A percentile compares a stretch with the other conserved stretches of the same genome.
These are phyloP conservation scores for Kuschelorhynchus macadamiae DNA, from an alignment of 2,888 invertebrate species.

Conservation along the genomic window DNA sequence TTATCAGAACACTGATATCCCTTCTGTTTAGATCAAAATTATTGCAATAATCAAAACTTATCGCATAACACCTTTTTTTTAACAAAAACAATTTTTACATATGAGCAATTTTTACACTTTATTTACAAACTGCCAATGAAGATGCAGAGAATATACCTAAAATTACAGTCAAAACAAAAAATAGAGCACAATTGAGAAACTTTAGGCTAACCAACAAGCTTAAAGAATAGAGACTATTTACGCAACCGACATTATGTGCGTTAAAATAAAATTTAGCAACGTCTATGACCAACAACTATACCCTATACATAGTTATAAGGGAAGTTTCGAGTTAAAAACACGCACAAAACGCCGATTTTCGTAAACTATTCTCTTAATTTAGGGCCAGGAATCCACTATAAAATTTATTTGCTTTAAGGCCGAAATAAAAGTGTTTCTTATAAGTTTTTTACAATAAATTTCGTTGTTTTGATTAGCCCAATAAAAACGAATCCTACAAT, in stretches of 20 bases:
- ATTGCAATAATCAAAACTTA: conserved; percentile 59
- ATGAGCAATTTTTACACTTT: conserved; percentile 68
- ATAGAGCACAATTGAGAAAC: conserved; percentile 49
- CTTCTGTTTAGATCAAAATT: conserved; percentile 52
- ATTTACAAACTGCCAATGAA: conserved; percentile 64
- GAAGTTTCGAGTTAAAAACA: no score
- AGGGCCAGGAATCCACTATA: no score
- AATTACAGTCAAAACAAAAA: conserved; percentile 60
- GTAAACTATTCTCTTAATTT: no score
- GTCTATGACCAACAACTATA: no score
- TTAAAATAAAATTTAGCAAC: no score
- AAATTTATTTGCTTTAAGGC: no score
- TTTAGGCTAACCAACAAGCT: conserved; percentile 23
- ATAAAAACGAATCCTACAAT: conserved; percentile 58
- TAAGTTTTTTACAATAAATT: background rate
- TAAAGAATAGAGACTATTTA: no score
- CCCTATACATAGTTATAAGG: no score
- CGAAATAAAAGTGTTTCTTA: background rate
- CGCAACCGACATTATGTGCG: no score
- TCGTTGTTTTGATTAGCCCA: conserved; percentile 23
- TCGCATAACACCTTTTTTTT: conserved; percentile 63
- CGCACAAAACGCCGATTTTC: no score
- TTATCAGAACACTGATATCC: conserved; percentile 11
- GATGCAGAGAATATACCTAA: conserved; percentile 56
- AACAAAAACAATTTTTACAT: conserved; percentile 69